These are phyloP conservation scores for Hormaphis cornu DNA, from an alignment of 1,140 invertebrate species.

Conservation along the genomic window DNA sequence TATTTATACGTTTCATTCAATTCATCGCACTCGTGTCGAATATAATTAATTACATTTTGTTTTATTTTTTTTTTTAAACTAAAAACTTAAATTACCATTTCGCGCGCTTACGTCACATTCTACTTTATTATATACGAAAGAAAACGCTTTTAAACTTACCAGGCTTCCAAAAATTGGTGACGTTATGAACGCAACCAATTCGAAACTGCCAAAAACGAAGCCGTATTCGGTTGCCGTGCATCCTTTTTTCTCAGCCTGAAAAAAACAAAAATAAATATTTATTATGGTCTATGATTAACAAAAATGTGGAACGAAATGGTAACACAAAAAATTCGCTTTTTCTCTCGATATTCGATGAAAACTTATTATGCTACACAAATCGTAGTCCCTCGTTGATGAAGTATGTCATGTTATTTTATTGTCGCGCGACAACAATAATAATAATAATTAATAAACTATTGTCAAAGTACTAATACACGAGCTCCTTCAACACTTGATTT, in stretches of 20 bases:
- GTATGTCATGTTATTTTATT: background rate
- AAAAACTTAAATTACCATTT: too few relatives aligned
- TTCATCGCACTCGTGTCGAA: too few relatives aligned
- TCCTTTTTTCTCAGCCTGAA: conserved; percentile 48
- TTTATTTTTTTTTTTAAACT: too few relatives aligned
- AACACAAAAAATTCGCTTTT: background rate
- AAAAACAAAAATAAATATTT: too few relatives aligned
- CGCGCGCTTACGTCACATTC: background rate
- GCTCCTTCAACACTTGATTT: background rate
- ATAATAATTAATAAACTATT: background rate
- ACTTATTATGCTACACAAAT: too few relatives aligned
- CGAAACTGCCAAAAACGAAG: conserved; percentile 55
- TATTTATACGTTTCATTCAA: too few relatives aligned
- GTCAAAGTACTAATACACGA: too few relatives aligned
- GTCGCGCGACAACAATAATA: too few relatives aligned
- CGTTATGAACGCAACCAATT: conserved; percentile 51
- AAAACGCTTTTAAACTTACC: conserved; percentile 39
- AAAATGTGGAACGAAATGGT: background rate
- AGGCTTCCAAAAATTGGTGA: conserved; percentile 53
- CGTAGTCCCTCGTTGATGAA: background rate
- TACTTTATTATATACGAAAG: background rate
- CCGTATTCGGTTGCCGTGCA: conserved; percentile 51
- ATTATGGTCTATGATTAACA: conserved; percentile 7
- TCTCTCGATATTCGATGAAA: too few relatives aligned
- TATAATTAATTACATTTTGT: too few relatives aligned